phyloP scores from a whole-genome alignment of 1,140 invertebrate species.

The Tachypleus tridentatus region DNA sequence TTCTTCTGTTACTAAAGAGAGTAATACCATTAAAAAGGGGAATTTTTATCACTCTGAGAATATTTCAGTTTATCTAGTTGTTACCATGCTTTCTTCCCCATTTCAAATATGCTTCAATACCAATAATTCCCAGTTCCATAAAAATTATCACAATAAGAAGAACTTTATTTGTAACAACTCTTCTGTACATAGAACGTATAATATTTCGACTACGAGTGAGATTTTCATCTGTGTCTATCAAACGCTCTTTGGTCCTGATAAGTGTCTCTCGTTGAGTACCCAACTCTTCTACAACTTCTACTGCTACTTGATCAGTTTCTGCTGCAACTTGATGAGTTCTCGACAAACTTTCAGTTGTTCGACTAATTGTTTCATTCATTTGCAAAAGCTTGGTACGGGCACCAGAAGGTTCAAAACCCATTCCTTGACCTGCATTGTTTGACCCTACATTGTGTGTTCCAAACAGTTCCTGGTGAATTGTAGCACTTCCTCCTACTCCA shows the following conservation, averaged over 20 bases:
- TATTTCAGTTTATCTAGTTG: no score
- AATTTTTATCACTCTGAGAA: no score
- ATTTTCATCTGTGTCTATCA: slow-evolving; percentile 49
- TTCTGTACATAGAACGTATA: slow-evolving; percentile 45
- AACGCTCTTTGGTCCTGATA: slow-evolving; percentile 42
- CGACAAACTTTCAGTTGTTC: slow-evolving; percentile 50
- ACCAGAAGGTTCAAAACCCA: not conserved
- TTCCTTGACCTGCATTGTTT: not conserved
- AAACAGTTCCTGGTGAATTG: not conserved
- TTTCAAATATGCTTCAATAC: slow-evolving; percentile 44
- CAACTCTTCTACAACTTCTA: slow-evolving; percentile 55
- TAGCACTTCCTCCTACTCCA: not conserved
- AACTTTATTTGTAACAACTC: slow-evolving; percentile 53
- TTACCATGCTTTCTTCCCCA: slow-evolving; percentile 33
- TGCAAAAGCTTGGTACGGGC: slow-evolving; percentile 34
- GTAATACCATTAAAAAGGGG: no score
- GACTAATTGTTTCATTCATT: slow-evolving; percentile 44
- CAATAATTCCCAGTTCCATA: slow-evolving; percentile 47
- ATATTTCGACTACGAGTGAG: slow-evolving; percentile 45
- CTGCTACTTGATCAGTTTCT: slow-evolving; percentile 64
- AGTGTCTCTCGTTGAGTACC: slow-evolving; percentile 49
- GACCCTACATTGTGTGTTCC: not conserved
- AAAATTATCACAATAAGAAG: slow-evolving; percentile 52
- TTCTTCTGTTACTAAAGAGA: no score
- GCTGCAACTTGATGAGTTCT: slow-evolving; percentile 57